These are phyloP conservation scores for Bryconaethiops microstoma DNA, from an alignment of 2,797 vertebrate species.

Conservation along the genomic window DNA sequence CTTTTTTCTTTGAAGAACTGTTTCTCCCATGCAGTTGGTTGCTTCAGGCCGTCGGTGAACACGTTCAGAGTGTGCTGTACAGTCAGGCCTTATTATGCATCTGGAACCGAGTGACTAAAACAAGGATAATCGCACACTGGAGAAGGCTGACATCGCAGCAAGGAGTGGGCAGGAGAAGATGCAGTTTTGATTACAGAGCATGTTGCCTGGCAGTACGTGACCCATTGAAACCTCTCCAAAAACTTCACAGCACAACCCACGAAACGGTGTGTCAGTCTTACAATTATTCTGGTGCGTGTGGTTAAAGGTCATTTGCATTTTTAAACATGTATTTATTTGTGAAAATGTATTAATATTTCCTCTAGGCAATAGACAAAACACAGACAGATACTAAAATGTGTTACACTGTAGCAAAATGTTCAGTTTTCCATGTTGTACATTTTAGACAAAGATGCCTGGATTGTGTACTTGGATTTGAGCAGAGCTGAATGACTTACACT, in stretches of 20 bases:
- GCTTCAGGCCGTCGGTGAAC: neutral
- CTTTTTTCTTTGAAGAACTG: neutral
- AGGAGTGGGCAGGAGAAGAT: neutral
- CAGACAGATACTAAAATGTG: neutral
- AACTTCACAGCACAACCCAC: neutral
- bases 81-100: slow-evolving; percentile 2
- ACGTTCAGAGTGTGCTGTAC: neutral
- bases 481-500: neutral
- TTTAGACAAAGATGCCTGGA: too few species aligned
- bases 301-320: neutral
- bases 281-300: neutral
- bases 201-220: neutral
- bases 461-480: neutral
- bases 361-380: neutral
- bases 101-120: neutral
- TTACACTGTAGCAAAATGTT: neutral
- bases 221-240: neutral
- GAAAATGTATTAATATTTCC: neutral
- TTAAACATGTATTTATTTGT: slow-evolving; percentile 10
- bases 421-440: neutral
- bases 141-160: neutral
- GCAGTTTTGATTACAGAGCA: neutral
- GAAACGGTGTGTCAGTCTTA: neutral
- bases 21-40: slow-evolving; percentile 9
- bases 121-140: neutral